Conservation (phyloP, 53 echinoderm and acorn worm genomes). For the Antedon mediterranea region DNA sequence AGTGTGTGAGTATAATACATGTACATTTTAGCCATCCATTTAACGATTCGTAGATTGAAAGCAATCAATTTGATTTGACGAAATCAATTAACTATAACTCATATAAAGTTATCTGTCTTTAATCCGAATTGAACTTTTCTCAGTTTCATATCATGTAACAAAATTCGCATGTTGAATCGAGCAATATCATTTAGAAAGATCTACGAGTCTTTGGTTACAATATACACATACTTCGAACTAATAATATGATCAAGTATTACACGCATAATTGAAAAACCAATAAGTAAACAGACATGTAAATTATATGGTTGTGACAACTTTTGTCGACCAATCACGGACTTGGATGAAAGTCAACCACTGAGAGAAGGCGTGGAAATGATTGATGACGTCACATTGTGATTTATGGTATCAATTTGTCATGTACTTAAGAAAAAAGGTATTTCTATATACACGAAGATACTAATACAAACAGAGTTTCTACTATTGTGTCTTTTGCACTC, state of each 20-base stretch:
- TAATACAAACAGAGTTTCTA: neutral
- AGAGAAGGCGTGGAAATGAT: neutral
- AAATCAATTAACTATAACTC: neutral
- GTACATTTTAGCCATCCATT: neutral
- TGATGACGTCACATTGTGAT: neutral
- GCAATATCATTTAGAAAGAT: neutral
- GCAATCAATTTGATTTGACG: neutral
- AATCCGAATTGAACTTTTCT: neutral
- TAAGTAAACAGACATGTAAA: neutral
- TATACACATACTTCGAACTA: neutral
- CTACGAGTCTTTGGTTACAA: neutral
- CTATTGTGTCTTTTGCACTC: neutral
- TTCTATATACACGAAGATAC: neutral
- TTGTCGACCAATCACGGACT: neutral
- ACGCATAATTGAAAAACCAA: slow-evolving; percentile 1
- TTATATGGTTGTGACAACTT: neutral
- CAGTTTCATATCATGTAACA: neutral
- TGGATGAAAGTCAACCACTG: neutral
- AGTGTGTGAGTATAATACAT: neutral
- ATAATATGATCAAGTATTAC: neutral
- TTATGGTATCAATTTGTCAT: neutral
- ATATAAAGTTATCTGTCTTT: neutral
- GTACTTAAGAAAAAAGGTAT: neutral
- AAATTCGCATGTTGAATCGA: neutral
- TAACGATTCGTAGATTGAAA: neutral